Evolutionary conservation across 2,113 vertebrate genomes (phyloP), one percentile per base, ranked within the genome.

Genomic region (Archilochus colubris): DNA sequence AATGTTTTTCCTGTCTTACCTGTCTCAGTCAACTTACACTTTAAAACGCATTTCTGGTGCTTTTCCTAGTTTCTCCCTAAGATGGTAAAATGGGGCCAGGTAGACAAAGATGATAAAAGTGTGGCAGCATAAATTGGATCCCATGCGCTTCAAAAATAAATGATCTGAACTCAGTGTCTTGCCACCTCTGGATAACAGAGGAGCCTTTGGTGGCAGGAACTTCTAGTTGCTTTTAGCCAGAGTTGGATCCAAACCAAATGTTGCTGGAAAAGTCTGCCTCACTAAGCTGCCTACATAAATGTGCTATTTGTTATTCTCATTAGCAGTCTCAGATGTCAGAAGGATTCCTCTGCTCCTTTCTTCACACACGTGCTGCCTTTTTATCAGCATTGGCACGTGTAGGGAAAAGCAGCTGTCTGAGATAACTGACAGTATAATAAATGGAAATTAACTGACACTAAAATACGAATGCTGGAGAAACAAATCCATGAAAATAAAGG

Each of bases 401-500:
- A 44, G 44, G 31, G 76, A 86, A 79, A 62, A 86, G 77, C 88
- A 93, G 76, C 88, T 90, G 59, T 73, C 46, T 88, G 72, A 92
- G 68, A 88, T 86, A 86, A 81, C 40, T 77, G 72, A 16, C 55
- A 46, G 36, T 73, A n/a, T 62, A 74, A 80, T 73, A 66, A 80
- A 69, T 69, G 21, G 59, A 31, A 93, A 93, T 93, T 80, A 90
- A 57, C 46, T 68, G 43, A 31, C 7, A 28, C 25, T 55, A 59
- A 91, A 82, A 89, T 61, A 61, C 28, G 66, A 79, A 38, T 89
- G 64, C 58, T 82, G 43, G 31, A 75, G 62, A 85, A 96, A 50
- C 54, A 88, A 55, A 67, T 78, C 12, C 7, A 8, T 75, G 36
- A 86, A 81, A 86, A 69, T 38, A 57, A 80, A 64, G 59, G 58